Percentiles rank a stretch among this genome's conserved stretches.
Evolutionary conservation across 2,888 invertebrate genomes (phyloP).

Genomic region (Zhuqinia jingwanae): DNA sequence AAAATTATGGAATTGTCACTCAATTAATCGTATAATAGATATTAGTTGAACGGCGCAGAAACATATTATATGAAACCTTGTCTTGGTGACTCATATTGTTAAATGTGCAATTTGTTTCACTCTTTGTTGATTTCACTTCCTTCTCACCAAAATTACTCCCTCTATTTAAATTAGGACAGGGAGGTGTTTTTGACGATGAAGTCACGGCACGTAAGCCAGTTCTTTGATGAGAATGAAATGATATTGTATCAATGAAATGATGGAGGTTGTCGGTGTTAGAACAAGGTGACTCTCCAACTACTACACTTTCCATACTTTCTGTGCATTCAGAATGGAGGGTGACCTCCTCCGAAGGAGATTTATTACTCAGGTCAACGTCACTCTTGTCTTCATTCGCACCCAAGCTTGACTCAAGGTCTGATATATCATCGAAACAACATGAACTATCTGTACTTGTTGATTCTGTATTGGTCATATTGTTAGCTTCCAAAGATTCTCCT

Average conservation of each 20-base stretch:
- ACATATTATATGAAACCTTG: no score
- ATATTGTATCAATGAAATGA: neutral
- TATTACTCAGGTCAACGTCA: neutral
- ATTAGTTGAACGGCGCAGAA: no score
- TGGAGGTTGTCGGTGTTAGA: neutral
- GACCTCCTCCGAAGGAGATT: neutral
- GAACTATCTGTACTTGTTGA: neutral
- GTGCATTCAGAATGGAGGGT: slow-evolving; percentile 19
- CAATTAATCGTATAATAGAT: no score
- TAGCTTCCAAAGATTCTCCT: neutral
- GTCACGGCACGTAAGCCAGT: no score
- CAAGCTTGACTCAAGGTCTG: neutral
- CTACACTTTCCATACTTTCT: slow-evolving; percentile 25
- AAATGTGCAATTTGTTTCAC: no score
- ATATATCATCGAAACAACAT: neutral
- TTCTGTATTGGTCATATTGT: neutral
- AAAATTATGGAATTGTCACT: no score
- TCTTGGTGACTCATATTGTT: no score
- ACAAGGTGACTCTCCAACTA: neutral
- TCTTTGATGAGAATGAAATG: slow-evolving; percentile 6
- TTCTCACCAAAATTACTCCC: no score
- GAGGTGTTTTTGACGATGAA: no score
- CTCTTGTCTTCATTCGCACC: neutral
- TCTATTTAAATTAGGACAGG: no score
- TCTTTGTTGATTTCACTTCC: no score